Percentiles rank a stretch among this genome's conserved stretches.
Evolutionary conservation across 2,888 invertebrate species (phyloP).

Genomic region (Brachyopa scutellaris): DNA sequence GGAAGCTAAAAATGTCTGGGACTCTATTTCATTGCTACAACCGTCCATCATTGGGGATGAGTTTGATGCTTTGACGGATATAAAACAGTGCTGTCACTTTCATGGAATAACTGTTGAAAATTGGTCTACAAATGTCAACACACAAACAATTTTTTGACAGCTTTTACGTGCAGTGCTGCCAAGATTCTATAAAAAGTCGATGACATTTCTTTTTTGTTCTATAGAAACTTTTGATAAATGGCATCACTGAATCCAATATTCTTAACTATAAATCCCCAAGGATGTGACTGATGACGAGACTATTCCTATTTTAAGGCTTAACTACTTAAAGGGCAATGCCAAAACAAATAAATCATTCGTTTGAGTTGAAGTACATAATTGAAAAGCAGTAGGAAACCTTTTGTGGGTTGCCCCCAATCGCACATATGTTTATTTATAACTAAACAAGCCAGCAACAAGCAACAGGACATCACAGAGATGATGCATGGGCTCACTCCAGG

Average conservation of each 20-base stretch:
- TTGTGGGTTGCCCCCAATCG: constrained; percentile 30
- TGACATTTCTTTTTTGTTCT: too few species aligned
- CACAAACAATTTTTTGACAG: too few species aligned
- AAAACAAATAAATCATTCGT: constrained; percentile 63
- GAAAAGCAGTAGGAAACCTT: constrained; percentile 69
- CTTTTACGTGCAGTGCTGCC: too few species aligned
- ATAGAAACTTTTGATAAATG: too few species aligned
- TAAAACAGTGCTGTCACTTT: constrained; percentile 14
- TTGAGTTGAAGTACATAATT: constrained; percentile 42
- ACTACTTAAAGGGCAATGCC: constrained; percentile 52
- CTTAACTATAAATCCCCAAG: constrained; percentile 16
- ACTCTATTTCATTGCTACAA: constrained; percentile 19
- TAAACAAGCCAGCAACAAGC: constrained; percentile 34
- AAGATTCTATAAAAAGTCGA: too few species aligned
- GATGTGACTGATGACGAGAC: constrained; percentile 57
- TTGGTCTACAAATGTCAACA: too few species aligned
- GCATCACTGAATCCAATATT: constrained; percentile 15
- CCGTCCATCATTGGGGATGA: neutral
- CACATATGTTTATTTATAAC: constrained; percentile 47
- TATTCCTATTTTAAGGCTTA: constrained; percentile 23
- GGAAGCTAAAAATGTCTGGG: constrained; percentile 42
- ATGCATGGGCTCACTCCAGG: constrained; percentile 60
- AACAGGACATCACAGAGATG: constrained; percentile 27
- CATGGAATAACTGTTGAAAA: neutral
- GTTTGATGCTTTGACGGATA: too few species aligned